Evolutionary conservation across 2,888 invertebrate genomes (phyloP), one percentile per base, ranked within the genome.

Genomic region (Drosophila lutescens): DNA sequence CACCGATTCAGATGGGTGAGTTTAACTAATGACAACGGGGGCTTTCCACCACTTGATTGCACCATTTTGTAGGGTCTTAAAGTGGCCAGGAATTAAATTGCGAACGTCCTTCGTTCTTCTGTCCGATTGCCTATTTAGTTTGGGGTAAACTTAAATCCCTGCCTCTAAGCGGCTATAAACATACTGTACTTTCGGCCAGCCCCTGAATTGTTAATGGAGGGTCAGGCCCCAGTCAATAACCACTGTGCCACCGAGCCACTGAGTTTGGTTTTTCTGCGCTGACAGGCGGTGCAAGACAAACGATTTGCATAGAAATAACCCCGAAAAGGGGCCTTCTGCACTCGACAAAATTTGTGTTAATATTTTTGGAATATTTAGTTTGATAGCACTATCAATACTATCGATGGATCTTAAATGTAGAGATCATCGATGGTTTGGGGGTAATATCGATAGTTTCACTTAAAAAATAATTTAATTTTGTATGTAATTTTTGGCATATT

Each of bases 281-380:
- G 36, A 38, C 59, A 46, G 60, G 60, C 61, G 59, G 59, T 62
- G 62, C 61, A 58, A 41, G 55, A 55, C 46, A 56, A 69, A 69
- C 58, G 56, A 67, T 69, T 69, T 69, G 44, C 67, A 57, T 58
- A 26, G 51, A 46, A 51, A 15, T 40, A 17, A 4, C 8, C 17
- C 56, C 5, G n/a, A 15, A 15, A 3, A 2, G 41, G 15, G 26
- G 4, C 1, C 4, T 5, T 7, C 3, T 20, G 6, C 58, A 54
- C 58, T 58, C 10, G 0, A 1, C 1, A 7, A 56, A 47, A 32
- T 15, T 4, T 0, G 10, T 10, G 2, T 1, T 4, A 12, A 36
- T 36, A 13, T 12, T 36, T n/a, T n/a, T n/a, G n/a, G n/a, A n/a
- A n/a, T n/a, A n/a, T n/a, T n/a, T n/a, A n/a, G n/a, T n/a, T n/a